Percentiles rank a stretch among this genome's conserved stretches.
Conservation (phyloP, 2,888 invertebrate species). For the Dioctria rufipes region DNA sequence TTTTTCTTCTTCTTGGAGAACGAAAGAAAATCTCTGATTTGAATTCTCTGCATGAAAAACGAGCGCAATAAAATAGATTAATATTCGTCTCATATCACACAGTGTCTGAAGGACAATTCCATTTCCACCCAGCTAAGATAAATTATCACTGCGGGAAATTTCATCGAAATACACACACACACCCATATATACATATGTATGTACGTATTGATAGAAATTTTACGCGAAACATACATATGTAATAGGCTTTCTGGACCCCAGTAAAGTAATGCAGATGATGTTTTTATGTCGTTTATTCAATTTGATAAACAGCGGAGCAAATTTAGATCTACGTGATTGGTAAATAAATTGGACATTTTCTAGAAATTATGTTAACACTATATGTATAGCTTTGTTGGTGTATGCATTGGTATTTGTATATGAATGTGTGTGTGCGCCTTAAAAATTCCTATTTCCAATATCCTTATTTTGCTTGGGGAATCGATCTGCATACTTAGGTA, state of each 20-base stretch:
- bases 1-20: too few species aligned
- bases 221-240: too few species aligned
- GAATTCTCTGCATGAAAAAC: neutral
- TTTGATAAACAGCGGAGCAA: conserved; percentile 17
- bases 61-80: neutral
- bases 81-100: conserved; percentile 9
- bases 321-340: conserved; percentile 16
- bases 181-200: too few species aligned
- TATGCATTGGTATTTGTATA: too few species aligned
- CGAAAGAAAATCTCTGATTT: too few species aligned
- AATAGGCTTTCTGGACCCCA: too few species aligned
- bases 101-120: conserved; percentile 13
- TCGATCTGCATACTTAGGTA: neutral
- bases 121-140: conserved; percentile 21
- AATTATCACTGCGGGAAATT: conserved; percentile 41
- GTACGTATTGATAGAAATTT: too few species aligned
- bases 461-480: neutral
- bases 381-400: neutral
- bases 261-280: too few species aligned
- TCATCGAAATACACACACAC: conserved; percentile 1
- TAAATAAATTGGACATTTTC: neutral
- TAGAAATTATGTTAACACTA: neutral
- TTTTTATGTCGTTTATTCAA: conserved; percentile 12
- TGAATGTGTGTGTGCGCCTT: too few species aligned
- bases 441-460: too few species aligned